Percentiles rank a stretch among this genome's conserved stretches.
Evolutionary conservation across 1,140 invertebrate genomes (phyloP).

Genomic region (Hesperophylax magnus): DNA sequence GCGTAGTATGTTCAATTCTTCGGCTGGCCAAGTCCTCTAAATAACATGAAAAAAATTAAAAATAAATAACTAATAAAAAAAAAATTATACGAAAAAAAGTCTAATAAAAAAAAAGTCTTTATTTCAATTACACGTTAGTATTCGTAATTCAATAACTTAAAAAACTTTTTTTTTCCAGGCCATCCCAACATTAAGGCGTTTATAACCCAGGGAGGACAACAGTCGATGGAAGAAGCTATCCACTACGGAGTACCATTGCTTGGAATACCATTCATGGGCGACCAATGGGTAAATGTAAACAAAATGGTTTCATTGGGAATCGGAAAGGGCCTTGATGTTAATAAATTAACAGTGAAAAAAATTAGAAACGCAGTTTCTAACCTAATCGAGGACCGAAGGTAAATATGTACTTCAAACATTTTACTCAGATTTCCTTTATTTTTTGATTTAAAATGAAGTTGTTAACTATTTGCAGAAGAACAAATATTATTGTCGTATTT

Average conservation of each 20-base stretch:
- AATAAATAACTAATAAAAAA: too few relatives aligned
- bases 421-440: not conserved
- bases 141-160: not conserved
- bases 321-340: constrained; percentile 48
- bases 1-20: too few relatives aligned
- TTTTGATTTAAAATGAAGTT: too few relatives aligned
- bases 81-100: too few relatives aligned
- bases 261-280: constrained; percentile 63
- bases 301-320: constrained; percentile 52
- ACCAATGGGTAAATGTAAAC: constrained; percentile 63
- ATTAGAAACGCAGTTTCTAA: constrained; percentile 52
- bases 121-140: too few relatives aligned
- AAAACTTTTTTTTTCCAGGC: constrained; percentile 53
- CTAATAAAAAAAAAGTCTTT: too few relatives aligned
- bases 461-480: too few relatives aligned
- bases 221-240: constrained; percentile 74
- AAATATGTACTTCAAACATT: constrained; percentile 34
- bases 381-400: not conserved
- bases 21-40: too few relatives aligned
- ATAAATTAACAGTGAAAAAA: constrained; percentile 51
- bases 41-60: too few relatives aligned
- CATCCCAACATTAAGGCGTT: constrained; percentile 63
- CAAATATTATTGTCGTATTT: too few relatives aligned
- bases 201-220: constrained; percentile 74
- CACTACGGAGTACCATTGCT: constrained; percentile 73